Evolutionary conservation across 2,113 vertebrate species (phyloP).

Genomic region (Pungitius pungitius): DNA sequence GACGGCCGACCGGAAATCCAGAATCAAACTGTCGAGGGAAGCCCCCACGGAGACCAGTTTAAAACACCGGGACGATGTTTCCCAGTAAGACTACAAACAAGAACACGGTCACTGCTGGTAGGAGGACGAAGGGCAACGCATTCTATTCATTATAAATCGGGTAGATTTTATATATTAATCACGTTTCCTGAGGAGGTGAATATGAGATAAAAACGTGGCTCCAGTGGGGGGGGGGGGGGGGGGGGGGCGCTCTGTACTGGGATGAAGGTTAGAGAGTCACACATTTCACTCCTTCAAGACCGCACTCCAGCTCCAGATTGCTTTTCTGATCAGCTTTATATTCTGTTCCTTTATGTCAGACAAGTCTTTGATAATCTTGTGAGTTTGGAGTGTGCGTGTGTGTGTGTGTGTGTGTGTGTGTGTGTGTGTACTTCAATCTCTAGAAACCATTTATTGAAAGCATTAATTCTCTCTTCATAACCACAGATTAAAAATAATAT

Average conservation of each 20-base stretch:
- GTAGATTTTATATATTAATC: neutral
- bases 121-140: too few relatives aligned
- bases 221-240: too few relatives aligned
- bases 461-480: conserved; percentile 38
- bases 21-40: too few relatives aligned
- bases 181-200: conserved; percentile 1
- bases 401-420: neutral
- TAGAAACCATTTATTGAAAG: conserved; percentile 66
- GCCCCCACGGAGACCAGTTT: too few relatives aligned
- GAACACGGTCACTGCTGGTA: too few relatives aligned
- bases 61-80: too few relatives aligned
- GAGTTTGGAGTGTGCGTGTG: neutral
- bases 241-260: too few relatives aligned
- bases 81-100: too few relatives aligned
- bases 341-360: neutral
- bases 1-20: too few relatives aligned
- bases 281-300: neutral
- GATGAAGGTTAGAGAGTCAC: neutral
- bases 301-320: neutral
- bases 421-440: conserved; percentile 40
- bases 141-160: neutral
- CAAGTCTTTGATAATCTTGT: conserved; percentile 18
- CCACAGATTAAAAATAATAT: conserved; percentile 69
- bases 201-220: neutral
- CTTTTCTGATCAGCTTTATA: neutral